A percentile compares a stretch with the other conserved stretches of the same genome.
These are phyloP conservation scores for Poeciliopsis occidentalis DNA, from an alignment of 2,113 vertebrate species.

Conservation along the genomic window DNA sequence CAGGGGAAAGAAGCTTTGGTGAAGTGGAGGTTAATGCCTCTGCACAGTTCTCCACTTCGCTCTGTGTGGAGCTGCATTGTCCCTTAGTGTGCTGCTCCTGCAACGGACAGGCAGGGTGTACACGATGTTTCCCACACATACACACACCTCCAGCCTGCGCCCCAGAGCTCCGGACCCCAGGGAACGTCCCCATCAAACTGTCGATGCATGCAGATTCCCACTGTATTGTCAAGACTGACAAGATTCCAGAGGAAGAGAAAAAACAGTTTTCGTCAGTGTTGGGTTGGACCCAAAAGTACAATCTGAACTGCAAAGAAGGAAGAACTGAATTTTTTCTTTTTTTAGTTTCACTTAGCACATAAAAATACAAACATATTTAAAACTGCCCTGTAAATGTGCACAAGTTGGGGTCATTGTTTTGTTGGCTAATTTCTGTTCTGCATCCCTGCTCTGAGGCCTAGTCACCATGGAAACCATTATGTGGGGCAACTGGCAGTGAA, in stretches of 20 bases:
- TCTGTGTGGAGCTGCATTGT: neutral
- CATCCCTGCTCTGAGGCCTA: conserved; percentile 50
- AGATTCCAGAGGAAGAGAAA: neutral
- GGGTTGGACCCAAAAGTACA: neutral
- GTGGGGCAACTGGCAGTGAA: conserved; percentile 67
- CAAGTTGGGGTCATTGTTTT: conserved; percentile 70
- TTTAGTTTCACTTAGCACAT: neutral
- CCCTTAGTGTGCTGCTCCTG: neutral
- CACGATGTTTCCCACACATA: neutral
- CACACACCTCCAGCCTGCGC: neutral
- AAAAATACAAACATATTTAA: neutral
- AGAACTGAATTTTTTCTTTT: neutral
- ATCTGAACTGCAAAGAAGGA: neutral
- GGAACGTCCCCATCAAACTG: conserved; percentile 22
- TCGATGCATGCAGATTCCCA: conserved; percentile 66
- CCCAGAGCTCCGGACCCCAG: neutral
- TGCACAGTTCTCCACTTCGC: neutral
- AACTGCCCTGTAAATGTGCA: conserved; percentile 6
- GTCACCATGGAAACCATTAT: conserved; percentile 81
- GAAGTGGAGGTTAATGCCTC: neutral
- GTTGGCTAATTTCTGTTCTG: conserved; percentile 53
- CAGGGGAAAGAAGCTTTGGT: too few species aligned
- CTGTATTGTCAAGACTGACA: conserved; percentile 39
- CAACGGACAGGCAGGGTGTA: neutral
- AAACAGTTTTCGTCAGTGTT: too few species aligned